phyloP scores from a whole-genome alignment of 1,140 invertebrate species.

The Lethrus apterus region DNA sequence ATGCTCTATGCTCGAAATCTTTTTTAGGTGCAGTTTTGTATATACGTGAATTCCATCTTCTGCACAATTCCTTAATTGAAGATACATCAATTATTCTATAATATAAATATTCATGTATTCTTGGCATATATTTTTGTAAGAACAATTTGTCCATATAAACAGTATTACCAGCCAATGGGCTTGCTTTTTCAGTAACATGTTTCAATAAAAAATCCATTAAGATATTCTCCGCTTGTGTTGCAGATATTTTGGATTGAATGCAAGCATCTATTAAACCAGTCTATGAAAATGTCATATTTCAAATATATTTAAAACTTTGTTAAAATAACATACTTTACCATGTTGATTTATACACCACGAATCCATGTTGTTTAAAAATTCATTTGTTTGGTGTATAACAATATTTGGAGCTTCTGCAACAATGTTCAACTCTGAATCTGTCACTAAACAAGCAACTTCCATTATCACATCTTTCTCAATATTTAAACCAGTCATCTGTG shows the following conservation, averaged over 20 bases:
- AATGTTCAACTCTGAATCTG: conserved; percentile 71
- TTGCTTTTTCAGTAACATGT: conserved; percentile 54
- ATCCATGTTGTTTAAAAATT: conserved; percentile 69
- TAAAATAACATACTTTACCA: conserved; percentile 48
- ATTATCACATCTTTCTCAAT: conserved; percentile 70
- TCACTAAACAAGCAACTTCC: conserved; percentile 84
- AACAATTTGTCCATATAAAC: conserved; percentile 81
- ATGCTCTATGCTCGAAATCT: conserved; percentile 58
- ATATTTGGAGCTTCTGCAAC: conserved; percentile 70
- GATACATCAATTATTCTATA: conserved; percentile 93
- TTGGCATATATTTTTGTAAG: conserved; percentile 68
- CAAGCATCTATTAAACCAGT: conserved; percentile 68
- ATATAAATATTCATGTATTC: conserved; percentile 71
- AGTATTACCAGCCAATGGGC: conserved; percentile 82
- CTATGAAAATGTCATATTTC: conserved; percentile 43
- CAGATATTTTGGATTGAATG: conserved; percentile 56
- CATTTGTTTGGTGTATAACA: conserved; percentile 73
- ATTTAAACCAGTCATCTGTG: conserved; percentile 55
- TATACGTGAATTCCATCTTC: conserved; percentile 64
- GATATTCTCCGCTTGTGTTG: conserved; percentile 59
- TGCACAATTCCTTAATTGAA: conserved; percentile 76
- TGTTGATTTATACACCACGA: conserved; percentile 77
- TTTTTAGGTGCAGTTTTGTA: conserved; percentile 57
- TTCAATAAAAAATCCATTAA: conserved; percentile 66
- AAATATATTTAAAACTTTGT: not conserved